These are phyloP conservation scores for Chionoecetes opilio DNA, from an alignment of 1,140 invertebrate species.

Conservation along the genomic window DNA sequence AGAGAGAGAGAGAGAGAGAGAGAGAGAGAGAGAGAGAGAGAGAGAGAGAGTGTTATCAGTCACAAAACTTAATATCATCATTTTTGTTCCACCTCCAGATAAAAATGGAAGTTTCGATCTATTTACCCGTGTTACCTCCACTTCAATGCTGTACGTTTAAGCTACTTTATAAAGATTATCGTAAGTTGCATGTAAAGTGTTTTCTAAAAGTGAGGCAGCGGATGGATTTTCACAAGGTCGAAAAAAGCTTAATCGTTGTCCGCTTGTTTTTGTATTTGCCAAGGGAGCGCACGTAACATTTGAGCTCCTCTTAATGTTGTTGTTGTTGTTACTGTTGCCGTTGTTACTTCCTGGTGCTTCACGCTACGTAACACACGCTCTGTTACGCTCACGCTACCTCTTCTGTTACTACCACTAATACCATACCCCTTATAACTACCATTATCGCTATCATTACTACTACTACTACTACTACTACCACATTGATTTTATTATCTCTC, in stretches of 20 bases:
- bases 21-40: background rate
- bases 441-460: too few species aligned
- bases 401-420: background rate
- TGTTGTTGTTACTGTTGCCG: background rate
- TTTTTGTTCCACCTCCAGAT: background rate
- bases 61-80: background rate
- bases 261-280: background rate
- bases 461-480: too few species aligned
- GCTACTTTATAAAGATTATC: background rate
- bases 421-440: too few species aligned
- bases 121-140: background rate
- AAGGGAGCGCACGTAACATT: background rate
- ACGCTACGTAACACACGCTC: background rate
- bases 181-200: too few species aligned
- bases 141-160: background rate
- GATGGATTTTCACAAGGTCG: too few species aligned
- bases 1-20: slow-evolving; percentile 30
- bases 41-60: slow-evolving; percentile 7
- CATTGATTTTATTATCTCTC: too few species aligned
- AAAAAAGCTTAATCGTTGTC: too few species aligned
- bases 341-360: background rate
- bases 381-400: background rate
- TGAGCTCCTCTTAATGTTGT: too few species aligned
- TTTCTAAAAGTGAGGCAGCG: too few species aligned
- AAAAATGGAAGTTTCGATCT: background rate